phyloP scores from a whole-genome alignment of 2,113 vertebrate genomes.

The Ramphastos sulfuratus region DNA sequence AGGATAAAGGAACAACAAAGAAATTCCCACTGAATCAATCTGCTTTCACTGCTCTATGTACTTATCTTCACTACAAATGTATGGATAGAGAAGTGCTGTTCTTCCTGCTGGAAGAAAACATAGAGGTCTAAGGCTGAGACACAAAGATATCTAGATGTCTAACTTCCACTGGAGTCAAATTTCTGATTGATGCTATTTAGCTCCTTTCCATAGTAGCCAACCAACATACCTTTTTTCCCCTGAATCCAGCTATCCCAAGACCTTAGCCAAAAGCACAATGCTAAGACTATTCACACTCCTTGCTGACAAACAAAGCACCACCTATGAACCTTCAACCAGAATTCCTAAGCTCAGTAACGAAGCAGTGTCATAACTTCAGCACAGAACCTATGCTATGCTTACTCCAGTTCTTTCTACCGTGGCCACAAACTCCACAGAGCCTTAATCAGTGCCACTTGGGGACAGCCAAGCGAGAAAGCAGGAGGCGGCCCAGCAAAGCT shows the following conservation, averaged over 20 bases:
- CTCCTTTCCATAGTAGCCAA: not conserved
- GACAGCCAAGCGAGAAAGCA: not conserved
- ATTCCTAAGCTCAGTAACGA: not conserved
- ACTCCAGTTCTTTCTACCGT: constrained; percentile 1
- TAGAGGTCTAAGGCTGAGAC: not conserved
- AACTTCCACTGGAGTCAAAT: not conserved
- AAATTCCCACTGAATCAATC: not conserved
- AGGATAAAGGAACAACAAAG: not conserved
- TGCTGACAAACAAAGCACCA: not conserved
- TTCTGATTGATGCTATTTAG: not conserved
- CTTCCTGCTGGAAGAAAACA: not conserved
- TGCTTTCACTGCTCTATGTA: not conserved
- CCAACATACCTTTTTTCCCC: not conserved
- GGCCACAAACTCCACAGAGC: not conserved
- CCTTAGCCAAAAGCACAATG: not conserved
- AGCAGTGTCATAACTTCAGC: not conserved
- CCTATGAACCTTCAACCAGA: not conserved
- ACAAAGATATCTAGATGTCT: not conserved
- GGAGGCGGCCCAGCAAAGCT: not conserved
- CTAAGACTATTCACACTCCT: not conserved
- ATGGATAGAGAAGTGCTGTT: not conserved
- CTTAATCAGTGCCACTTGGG: constrained; percentile 2
- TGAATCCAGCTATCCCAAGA: not conserved
- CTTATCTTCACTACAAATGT: not conserved
- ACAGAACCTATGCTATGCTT: not conserved